Base-by-base conservation (phyloP, 2,113 vertebrate species). In the Melierax canorus region DNA sequence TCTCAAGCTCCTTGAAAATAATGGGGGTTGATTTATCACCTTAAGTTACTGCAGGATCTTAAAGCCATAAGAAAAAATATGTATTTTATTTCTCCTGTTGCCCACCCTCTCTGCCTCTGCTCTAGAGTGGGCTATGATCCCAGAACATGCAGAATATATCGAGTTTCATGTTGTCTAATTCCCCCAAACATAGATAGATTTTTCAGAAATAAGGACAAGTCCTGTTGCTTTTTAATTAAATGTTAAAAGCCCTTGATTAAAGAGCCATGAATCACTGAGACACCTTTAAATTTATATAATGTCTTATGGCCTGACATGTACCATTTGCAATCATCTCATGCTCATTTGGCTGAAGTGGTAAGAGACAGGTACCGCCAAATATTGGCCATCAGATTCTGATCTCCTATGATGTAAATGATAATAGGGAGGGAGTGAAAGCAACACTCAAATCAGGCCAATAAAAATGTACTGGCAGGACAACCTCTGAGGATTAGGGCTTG, bases 201-300 rank as follows among this genome's bases (percentile, higher is more conserved):
- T 98, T 97, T 98, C 96, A 97, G 79, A 96, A 96, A 89, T 93
- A 97, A 98, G 97, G 96, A 96, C 90, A 97, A 97, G 84, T 97
- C 88, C 88, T 48, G 86, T 97, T 98, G 96, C 93, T 97, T 97
- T 98, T 96, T 73, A 98, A 97, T 98, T 97, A 97, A 97, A 97
- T 82, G 93, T 94, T 97, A 97, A 98, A 97, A 95, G 72, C 76
- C 79, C 58, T 83, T 97, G 94, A 97, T 97, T 98, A 97, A 97
- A 93, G 96, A 97, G 81, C 53, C 78, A 90, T 96, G 97, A 97
- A 97, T 97, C 88, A 97, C 66, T 2, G 55, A 82, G 90, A 94
- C 73, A 81, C 48, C 90, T 98, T 97, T 96, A 96, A 67, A 96
- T 97, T 66, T 83, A 86, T 63, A 10, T 75, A 78, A 81, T 94